These are phyloP conservation scores for Lycocorax pyrrhopterus DNA, from an alignment of 2,113 vertebrate species.

Conservation along the genomic window DNA sequence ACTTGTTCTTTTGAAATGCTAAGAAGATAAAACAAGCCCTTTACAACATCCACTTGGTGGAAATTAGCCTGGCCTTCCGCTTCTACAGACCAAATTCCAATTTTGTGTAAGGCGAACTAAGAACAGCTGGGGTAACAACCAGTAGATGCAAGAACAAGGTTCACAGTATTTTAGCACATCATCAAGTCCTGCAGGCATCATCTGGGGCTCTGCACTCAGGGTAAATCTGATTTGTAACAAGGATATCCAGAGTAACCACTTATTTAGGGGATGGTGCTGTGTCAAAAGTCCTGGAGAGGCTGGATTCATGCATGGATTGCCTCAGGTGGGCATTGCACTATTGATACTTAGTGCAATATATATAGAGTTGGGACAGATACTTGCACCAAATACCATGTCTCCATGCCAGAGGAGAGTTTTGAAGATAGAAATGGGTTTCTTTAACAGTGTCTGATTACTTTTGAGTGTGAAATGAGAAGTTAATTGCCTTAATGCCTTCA, in stretches of 20 bases:
- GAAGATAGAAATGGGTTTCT: neutral
- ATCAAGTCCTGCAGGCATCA: neutral
- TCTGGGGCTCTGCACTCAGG: neutral
- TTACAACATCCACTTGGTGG: neutral
- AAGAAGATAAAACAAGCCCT: neutral
- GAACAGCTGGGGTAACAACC: neutral
- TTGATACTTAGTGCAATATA: too few species aligned
- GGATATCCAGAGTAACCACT: neutral
- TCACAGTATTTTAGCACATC: neutral
- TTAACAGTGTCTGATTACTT: neutral
- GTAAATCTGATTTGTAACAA: neutral
- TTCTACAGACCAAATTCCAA: neutral
- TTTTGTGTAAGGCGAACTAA: neutral
- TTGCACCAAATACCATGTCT: neutral
- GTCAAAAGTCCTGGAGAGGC: neutral
- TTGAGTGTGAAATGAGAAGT: neutral
- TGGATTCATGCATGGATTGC: neutral
- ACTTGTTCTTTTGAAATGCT: neutral
- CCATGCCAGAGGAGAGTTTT: neutral
- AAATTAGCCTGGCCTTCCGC: neutral
- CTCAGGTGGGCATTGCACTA: neutral
- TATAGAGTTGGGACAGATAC: neutral
- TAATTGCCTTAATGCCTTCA: neutral
- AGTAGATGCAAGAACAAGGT: neutral
- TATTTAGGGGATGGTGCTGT: neutral